Conservation (phyloP, 2,797 vertebrate genomes). For the Pangasius mekongensis region DNA sequence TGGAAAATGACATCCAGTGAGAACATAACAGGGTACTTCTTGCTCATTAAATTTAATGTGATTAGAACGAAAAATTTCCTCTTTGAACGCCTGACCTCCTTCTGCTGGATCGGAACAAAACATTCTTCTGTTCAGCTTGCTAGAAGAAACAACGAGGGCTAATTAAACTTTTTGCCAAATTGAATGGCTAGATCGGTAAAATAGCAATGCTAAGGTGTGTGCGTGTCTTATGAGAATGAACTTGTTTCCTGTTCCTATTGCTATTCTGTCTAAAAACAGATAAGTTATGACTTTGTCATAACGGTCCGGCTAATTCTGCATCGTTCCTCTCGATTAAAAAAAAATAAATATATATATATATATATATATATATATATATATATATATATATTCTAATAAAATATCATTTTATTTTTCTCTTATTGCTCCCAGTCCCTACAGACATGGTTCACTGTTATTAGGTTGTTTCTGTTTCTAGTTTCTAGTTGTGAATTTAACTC, state of each 20-base stretch:
- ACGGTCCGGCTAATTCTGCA: background rate
- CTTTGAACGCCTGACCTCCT: conserved; percentile 13
- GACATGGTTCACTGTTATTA: background rate
- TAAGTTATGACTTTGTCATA: background rate
- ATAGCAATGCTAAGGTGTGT: background rate
- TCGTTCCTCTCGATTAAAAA: background rate
- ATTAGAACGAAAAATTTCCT: conserved; percentile 10
- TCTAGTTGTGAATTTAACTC: background rate
- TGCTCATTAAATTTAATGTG: conserved; percentile 32
- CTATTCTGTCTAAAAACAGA: background rate
- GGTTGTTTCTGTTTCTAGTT: background rate
- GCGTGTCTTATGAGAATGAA: background rate
- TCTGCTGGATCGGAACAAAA: background rate
- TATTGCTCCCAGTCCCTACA: background rate
- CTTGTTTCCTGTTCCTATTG: background rate
- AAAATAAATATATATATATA: background rate
- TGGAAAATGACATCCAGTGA: background rate
- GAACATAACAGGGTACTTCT: background rate
- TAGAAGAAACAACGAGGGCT: background rate
- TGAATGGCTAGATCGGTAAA: background rate
- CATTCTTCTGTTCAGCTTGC: background rate
- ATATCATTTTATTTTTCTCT: background rate
- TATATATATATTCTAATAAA: background rate
- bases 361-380: background rate
- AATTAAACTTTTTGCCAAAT: background rate